Evolutionary conservation across 2,113 vertebrate species (phyloP).

Genomic region (Cisticola juncidis): DNA sequence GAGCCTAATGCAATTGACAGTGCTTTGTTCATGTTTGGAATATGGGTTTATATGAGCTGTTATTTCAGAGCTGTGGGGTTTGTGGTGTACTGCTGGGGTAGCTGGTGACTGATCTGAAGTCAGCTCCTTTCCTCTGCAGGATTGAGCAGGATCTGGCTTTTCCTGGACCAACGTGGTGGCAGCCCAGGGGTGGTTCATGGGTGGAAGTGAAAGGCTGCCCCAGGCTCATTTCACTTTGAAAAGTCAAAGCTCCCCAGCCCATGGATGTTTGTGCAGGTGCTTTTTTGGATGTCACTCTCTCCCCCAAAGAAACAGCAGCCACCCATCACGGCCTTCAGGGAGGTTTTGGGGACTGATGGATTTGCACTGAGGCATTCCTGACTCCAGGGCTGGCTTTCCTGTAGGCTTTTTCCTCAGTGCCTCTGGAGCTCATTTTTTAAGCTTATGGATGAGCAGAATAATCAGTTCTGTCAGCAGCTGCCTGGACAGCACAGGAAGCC

Average conservation of each 20-base stretch:
- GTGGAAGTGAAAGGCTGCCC: background rate
- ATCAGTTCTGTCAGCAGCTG: background rate
- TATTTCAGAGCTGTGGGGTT: background rate
- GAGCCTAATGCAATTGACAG: constrained; percentile 29
- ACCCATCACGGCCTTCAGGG: background rate
- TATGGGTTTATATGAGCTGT: background rate
- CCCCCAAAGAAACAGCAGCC: background rate
- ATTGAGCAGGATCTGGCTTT: accelerated
- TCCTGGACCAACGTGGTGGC: background rate
- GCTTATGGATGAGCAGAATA: background rate
- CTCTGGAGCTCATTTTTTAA: background rate
- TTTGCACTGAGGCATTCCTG: background rate
- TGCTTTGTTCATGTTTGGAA: background rate
- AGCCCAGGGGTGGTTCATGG: background rate
- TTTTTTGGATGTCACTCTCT: background rate
- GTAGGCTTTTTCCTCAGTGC: background rate
- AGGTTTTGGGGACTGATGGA: background rate
- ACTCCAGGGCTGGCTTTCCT: background rate
- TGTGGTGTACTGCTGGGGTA: background rate
- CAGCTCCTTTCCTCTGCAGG: background rate
- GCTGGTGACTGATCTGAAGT: background rate
- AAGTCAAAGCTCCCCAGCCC: background rate
- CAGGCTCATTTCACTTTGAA: background rate
- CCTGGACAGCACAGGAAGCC: background rate
- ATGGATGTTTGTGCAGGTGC: background rate